phyloP scores from a whole-genome alignment of 2,113 vertebrate species.

The Marcusenius ussheri region DNA sequence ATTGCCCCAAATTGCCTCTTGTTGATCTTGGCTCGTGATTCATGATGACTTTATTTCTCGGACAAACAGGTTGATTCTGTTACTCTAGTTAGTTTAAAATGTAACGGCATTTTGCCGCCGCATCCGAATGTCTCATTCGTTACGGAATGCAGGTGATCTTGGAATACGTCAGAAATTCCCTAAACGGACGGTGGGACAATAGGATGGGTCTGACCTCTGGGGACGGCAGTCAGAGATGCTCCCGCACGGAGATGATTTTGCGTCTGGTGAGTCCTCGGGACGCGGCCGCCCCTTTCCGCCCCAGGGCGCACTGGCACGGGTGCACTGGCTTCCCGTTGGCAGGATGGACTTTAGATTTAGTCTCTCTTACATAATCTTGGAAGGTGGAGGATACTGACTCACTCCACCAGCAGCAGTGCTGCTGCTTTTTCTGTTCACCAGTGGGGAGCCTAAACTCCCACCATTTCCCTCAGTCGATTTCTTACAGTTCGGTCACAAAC shows the following conservation, averaged over 20 bases:
- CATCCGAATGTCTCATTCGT: not conserved
- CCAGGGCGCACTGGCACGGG: not conserved
- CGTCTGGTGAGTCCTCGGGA: not conserved
- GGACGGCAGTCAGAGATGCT: not conserved
- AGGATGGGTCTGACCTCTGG: not conserved
- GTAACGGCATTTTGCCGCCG: not conserved
- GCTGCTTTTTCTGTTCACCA: not conserved
- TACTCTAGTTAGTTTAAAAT: not conserved
- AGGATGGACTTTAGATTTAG: not conserved
- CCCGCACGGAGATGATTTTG: not conserved
- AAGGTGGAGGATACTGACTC: not conserved
- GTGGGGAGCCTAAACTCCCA: not conserved
- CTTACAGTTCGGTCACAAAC: no score
- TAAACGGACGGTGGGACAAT: not conserved
- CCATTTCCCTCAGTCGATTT: no score
- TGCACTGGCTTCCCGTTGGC: not conserved
- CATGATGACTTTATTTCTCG: not conserved
- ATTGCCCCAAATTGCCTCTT: not conserved
- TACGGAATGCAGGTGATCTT: not conserved
- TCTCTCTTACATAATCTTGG: conserved; percentile 4
- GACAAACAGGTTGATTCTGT: not conserved
- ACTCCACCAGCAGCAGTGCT: not conserved
- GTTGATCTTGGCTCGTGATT: not conserved
- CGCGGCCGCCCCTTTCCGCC: not conserved
- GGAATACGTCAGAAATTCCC: not conserved